These are phyloP conservation scores for rabbit (Oryctolagus cuniculus) DNA, from an alignment of 2,113 vertebrate genomes.

Conservation along the genomic window mOryCun1.1 NC_091433.1:188918501-188919000, in stretches of 20 bases:
- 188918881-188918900: neutral
- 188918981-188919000: too few species aligned
- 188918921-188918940: too few species aligned
- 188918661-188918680: neutral
- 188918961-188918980: too few species aligned
- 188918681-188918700: too few species aligned
- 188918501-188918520: neutral
- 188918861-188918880: neutral
- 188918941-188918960: too few species aligned
- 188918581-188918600: neutral
- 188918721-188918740: neutral
- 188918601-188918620: neutral
- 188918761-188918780: neutral
- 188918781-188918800: neutral
- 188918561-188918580: neutral
- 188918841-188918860: neutral
- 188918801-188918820: neutral
- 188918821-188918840: accelerated
- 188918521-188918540: too few species aligned
- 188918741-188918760: neutral
- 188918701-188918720: neutral
- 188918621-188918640: neutral
- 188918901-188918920: too few species aligned
- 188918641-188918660: neutral
- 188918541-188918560: neutral